Evolutionary conservation across 2,113 vertebrate species (phyloP), one percentile per base, ranked within the genome.

Genomic region (Regulus satrapa): DNA sequence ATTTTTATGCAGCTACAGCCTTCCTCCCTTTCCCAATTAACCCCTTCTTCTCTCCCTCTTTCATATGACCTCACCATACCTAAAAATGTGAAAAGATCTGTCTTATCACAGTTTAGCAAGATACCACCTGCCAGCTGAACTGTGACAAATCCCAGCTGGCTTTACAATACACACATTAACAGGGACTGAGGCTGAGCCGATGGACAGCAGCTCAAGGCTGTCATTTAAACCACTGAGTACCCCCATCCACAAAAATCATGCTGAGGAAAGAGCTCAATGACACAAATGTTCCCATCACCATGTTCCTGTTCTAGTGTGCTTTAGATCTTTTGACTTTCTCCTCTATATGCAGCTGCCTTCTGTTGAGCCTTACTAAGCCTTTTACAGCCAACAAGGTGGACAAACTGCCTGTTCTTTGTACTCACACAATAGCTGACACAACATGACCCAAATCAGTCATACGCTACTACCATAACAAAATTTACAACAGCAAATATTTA

Each of bases 61-160:
- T 80, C 91, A n/a, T 25, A 77, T 67, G 72, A 88, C 79, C 46
- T 92, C 90, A 90, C 38, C 51, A 88, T 77, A 93, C 38, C 32
- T 46, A 80, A 85, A 94, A 96, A 92, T 36, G 72, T 69, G 46
- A 85, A 79, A 75, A 92, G 88, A 80, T 84, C 80, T 75, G 78
- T 77, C 63, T 95, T 95, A 96, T 92, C 91, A 3, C 67, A 88
- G 32, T 18, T 85, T 64, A 40, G 75, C 63, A 71, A 97, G 88
- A 95, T 85, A 94, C 46, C 85, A 92, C 88, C 88, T 86, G 91
- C 76, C 88, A 97, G 75, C 51, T 77, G 63, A 92, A 77, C 72
- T 92, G 83, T 74, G 92, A 97, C 87, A 93, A 88, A 94, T 74
- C 85, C 68, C 94, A 95, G 79, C 92, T 86, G 94, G 75, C 79